Evolutionary conservation across 1,140 invertebrate genomes (phyloP), one percentile per base, ranked within the genome.

Genomic region (Cotesia typhae): DNA sequence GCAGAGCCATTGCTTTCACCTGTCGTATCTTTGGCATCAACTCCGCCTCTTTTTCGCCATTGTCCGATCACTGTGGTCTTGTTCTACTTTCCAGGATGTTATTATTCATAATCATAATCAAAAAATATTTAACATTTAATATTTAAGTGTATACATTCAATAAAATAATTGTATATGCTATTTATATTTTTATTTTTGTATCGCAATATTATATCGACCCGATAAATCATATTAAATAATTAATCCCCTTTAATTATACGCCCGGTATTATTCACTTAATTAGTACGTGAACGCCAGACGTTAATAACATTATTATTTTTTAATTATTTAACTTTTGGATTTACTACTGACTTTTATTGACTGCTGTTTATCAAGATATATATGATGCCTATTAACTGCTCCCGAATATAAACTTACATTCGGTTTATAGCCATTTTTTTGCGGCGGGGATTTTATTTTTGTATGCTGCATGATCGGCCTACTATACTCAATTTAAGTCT

Each of bases 1-100:
- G 67, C 72, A 78, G 66, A 69, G 51, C 63, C 65, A 68, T 64
- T 70, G 70, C 79, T 78, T 79, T 77, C 73, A 67, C 70, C 72
- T 75, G 47, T 65, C 72, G 51, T 65, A 69, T 55, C 35, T 65
- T 51, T 20, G 64, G 37, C 51, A 64, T 59, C 53, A 41, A 38
- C 38, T 60, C 20, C 37, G 35, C 53, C 14, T 67, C 12, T 12
- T 57, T 47, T 47, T 35, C 57, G 7, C 4, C 36, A 20, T 36
- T 51, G 52, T 59, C 20, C 52, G 12, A 66, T 72, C 36, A 14
- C 28, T 37, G 38, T 64, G 37, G 57, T 70, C 57, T n/a, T 70
- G 67, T 60, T 70, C 67, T 60, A 70, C 67, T 59, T 60, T 59
- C 36, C 37, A 41, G 14, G 10, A 61, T 47, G 41, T 47, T 17